A percentile compares a stretch with the other conserved stretches of the same genome.
These are phyloP conservation scores for Jordanella pulchra DNA, from an alignment of 2,797 vertebrate genomes.

Conservation along the genomic window DNA sequence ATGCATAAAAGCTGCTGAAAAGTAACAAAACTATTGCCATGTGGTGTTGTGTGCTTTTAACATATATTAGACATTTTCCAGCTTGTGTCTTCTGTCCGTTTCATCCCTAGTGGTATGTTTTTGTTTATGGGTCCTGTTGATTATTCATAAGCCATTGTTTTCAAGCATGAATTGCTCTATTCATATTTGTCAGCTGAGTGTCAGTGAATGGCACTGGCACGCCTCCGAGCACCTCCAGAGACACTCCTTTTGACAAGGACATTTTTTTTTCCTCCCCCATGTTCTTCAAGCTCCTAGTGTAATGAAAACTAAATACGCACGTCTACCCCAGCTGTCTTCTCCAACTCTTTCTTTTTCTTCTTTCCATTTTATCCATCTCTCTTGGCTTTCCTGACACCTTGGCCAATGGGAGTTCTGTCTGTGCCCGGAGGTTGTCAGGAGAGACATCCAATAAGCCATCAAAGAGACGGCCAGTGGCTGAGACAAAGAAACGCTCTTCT, in stretches of 20 bases:
- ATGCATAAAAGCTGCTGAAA: constrained; percentile 15
- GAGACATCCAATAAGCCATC: constrained; percentile 96
- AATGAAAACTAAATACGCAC: constrained; percentile 96
- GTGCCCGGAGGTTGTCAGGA: constrained; percentile 92
- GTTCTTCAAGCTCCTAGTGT: constrained; percentile 80
- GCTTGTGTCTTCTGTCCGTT: constrained; percentile 32
- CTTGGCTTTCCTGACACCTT: constrained; percentile 80
- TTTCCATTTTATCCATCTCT: constrained; percentile 66
- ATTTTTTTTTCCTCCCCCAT: constrained; percentile 85
- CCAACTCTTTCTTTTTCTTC: constrained; percentile 60
- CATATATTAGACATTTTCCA: constrained; percentile 32
- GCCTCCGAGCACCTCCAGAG: constrained; percentile 88
- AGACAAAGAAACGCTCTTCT: constrained; percentile 82
- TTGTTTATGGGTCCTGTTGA: constrained; percentile 71
- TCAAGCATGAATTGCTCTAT: constrained; percentile 73
- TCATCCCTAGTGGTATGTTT: constrained; percentile 63
- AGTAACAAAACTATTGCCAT: constrained; percentile 21
- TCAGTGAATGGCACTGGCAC: constrained; percentile 89
- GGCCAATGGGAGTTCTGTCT: constrained; percentile 93
- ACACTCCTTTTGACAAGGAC: constrained; percentile 95
- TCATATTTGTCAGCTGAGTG: constrained; percentile 97
- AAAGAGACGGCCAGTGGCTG: constrained; percentile 85
- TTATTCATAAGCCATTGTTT: constrained; percentile 83
- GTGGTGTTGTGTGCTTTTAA: constrained; percentile 47
- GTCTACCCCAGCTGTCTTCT: constrained; percentile 78